A percentile compares a stretch with the other conserved stretches of the same genome.
Evolutionary conservation across 2,797 vertebrate genomes (phyloP).

Genomic region (Dicrostonyx torquatus): DNA sequence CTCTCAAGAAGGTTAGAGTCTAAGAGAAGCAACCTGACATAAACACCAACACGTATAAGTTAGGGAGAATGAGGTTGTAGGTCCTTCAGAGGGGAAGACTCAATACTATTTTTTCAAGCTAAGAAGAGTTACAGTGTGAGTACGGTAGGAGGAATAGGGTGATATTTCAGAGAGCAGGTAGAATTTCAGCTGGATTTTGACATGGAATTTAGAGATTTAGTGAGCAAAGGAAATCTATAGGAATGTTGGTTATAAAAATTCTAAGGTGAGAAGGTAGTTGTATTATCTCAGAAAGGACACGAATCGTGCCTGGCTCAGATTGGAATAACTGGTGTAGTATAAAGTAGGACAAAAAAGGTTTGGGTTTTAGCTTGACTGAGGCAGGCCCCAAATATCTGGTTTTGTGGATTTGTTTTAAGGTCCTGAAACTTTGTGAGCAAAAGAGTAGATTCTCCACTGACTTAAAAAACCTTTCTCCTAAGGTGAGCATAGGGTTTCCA

Average conservation of each 20-base stretch:
- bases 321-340: neutral
- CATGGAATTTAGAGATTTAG: constrained; percentile 23
- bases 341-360: neutral
- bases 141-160: no score
- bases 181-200: neutral
- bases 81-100: neutral
- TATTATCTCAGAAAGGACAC: neutral
- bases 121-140: neutral
- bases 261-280: neutral
- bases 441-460: neutral
- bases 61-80: neutral
- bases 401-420: neutral
- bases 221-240: neutral
- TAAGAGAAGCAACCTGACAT: neutral
- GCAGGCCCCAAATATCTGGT: neutral
- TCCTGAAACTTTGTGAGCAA: neutral
- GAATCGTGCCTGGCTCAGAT: neutral
- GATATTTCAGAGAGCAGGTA: neutral
- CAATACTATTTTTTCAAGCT: neutral
- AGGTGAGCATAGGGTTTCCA: neutral
- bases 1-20: neutral
- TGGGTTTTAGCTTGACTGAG: neutral
- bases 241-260: neutral
- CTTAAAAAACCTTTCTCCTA: neutral
- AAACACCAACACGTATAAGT: neutral